Percentiles rank a stretch among this genome's conserved stretches.
phyloP scores from a whole-genome alignment of 2,113 vertebrate genomes.

The Hydrochoerus hydrochaeris region DNA sequence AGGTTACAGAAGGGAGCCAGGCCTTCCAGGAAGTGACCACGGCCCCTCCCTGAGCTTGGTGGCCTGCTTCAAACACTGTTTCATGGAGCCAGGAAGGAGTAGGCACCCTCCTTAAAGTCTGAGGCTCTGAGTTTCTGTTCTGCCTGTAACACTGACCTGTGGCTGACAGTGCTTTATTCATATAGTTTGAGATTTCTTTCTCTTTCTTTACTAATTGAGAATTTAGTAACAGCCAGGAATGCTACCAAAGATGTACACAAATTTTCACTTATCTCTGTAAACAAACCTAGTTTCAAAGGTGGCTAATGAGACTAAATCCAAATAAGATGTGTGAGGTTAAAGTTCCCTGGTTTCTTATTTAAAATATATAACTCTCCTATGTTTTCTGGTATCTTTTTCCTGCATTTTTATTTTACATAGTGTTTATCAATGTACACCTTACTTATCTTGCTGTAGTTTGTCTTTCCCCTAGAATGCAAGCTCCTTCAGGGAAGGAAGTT shows the following conservation, averaged over 20 bases:
- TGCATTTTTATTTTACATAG: neutral
- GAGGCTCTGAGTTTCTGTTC: neutral
- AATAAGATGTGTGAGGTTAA: neutral
- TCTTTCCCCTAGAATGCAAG: neutral
- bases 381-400: neutral
- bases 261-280: neutral
- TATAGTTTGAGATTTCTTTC: neutral
- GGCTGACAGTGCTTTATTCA: no score
- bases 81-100: neutral
- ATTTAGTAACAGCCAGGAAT: neutral
- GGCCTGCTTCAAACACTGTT: neutral
- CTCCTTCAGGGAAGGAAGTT: neutral
- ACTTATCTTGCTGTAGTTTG: neutral
- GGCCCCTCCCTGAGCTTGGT: neutral
- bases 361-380: neutral
- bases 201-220: neutral
- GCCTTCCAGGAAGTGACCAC: neutral
- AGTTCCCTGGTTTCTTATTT: neutral
- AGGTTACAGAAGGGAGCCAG: neutral
- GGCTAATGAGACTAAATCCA: neutral
- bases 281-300: neutral
- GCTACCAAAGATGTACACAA: neutral
- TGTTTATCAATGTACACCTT: neutral
- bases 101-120: neutral
- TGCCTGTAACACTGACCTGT: neutral